Conservation (phyloP, 2,888 invertebrate genomes). For the Camptogramma bilineatum region DNA sequence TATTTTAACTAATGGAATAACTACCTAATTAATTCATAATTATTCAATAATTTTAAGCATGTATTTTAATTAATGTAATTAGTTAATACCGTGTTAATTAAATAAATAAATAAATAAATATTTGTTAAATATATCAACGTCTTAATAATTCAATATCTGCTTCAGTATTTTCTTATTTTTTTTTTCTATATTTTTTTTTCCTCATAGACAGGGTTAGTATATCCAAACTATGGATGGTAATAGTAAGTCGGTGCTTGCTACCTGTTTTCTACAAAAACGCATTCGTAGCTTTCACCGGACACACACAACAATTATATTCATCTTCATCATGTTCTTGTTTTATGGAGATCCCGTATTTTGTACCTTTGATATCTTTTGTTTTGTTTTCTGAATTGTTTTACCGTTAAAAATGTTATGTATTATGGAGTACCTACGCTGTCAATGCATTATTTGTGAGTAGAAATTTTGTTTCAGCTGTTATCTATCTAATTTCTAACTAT, state of each 20-base stretch:
- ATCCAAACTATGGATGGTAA: no score
- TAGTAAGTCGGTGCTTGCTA: neutral
- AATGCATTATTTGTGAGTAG: neutral
- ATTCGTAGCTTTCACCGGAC: conserved; percentile 29
- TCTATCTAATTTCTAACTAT: neutral
- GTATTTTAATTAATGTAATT: no score
- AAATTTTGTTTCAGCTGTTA: neutral
- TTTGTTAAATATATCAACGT: no score
- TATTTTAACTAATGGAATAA: no score
- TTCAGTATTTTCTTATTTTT: no score
- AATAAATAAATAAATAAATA: no score
- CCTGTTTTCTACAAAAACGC: conserved; percentile 13
- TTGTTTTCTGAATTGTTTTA: neutral
- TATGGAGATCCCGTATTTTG: conserved; percentile 28
- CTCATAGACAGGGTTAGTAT: no score
- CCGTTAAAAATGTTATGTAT: neutral
- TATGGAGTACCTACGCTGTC: neutral
- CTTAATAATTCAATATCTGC: no score
- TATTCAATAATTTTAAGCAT: no score
- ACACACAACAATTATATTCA: conserved; percentile 41
- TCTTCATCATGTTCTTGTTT: conserved; percentile 39
- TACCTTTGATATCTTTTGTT: conserved; percentile 18
- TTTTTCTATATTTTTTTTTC: no score
- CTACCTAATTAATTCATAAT: no score
- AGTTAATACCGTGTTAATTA: no score